Evolutionary conservation across 2,113 vertebrate species (phyloP), one percentile per base, ranked within the genome.

Genomic region (Petaurus breviceps): DNA sequence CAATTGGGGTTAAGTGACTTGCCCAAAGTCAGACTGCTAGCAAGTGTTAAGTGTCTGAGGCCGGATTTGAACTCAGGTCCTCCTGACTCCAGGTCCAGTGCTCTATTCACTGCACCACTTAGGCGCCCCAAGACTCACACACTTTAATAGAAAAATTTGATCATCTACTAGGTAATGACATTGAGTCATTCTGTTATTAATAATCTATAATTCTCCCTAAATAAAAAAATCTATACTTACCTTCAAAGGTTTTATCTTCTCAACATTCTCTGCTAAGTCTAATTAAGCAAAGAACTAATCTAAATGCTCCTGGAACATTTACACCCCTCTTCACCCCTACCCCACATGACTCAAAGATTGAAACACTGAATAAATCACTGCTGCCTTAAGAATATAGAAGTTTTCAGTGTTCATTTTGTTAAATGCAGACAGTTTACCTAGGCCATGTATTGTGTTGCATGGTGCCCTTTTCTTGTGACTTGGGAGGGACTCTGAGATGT

Each of bases 171-270:
- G 55, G 57, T 14, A 91, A 31, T 23, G 11, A 51, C 9, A 57
- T 0, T 19, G 55, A 57, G 84, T 96, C 37, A 84, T 5, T 68
- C 31, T 77, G 19, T n/a, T 77, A 95, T 91, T 94, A 90, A 52
- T 91, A 12, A 43, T 96, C 31, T 89, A 6, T 24, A 52, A 52
- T 53, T 93, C 93, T 50, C 46, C 19, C 12, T 91, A 90, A 96
- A 94, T n/a, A 8, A 95, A 94, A 96, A 93, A 3, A 93, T 28
- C 1, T 55, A 53, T 68, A 50, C 0, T 89, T 47, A 91, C 26
- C 26, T 14, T 49, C 43, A 51, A 68, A 22, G 43, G 50, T 91
- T 3, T 16, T 95, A 9, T 90, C 93, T 92, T 96, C 26, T 91
- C 23, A 89, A 14, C 28, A 51, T 51, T 93, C 8, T 91, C 92